Evolutionary conservation across 2,888 invertebrate species (phyloP).

Genomic region (Xestobium rufovillosum): DNA sequence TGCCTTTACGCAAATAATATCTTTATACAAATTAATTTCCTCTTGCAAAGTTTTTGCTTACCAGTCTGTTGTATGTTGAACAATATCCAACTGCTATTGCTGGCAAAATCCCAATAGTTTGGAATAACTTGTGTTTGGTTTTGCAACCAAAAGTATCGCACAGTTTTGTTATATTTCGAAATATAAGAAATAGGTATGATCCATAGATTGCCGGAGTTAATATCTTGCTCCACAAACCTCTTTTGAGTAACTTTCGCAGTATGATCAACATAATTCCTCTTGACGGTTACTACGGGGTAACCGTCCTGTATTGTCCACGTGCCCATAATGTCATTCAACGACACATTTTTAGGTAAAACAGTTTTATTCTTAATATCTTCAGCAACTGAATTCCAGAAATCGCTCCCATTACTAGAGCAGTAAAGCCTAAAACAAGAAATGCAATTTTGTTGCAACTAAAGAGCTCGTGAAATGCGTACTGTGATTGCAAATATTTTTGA

Average conservation of each 20-base stretch:
- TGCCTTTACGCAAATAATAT: no score
- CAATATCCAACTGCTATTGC: constrained; percentile 47
- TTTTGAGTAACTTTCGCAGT: constrained; percentile 47
- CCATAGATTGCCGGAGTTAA: constrained; percentile 42
- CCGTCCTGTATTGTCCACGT: constrained; percentile 67
- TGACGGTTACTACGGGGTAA: constrained; percentile 57
- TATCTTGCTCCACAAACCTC: constrained; percentile 33
- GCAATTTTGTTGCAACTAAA: constrained; percentile 37
- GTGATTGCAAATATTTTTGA: constrained; percentile 48
- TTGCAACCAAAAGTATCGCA: constrained; percentile 30
- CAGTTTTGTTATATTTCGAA: constrained; percentile 26
- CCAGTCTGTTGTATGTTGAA: constrained; percentile 56
- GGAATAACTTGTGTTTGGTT: constrained; percentile 26
- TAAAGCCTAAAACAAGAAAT: constrained; percentile 10
- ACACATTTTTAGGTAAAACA: constrained; percentile 40
- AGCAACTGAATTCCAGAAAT: constrained; percentile 25
- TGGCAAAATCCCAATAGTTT: constrained; percentile 2
- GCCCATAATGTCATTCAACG: constrained; percentile 57
- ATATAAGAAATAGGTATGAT: constrained; percentile 53
- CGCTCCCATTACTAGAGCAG: not conserved
- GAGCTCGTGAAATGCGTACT: no score
- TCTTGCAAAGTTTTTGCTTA: no score
- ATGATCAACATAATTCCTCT: constrained; percentile 47
- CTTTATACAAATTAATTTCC: no score
- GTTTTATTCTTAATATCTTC: constrained; percentile 25